A percentile compares a stretch with the other conserved stretches of the same genome.
Evolutionary conservation across 2,113 vertebrate genomes (phyloP).

Genomic region (Solea senegalensis): DNA sequence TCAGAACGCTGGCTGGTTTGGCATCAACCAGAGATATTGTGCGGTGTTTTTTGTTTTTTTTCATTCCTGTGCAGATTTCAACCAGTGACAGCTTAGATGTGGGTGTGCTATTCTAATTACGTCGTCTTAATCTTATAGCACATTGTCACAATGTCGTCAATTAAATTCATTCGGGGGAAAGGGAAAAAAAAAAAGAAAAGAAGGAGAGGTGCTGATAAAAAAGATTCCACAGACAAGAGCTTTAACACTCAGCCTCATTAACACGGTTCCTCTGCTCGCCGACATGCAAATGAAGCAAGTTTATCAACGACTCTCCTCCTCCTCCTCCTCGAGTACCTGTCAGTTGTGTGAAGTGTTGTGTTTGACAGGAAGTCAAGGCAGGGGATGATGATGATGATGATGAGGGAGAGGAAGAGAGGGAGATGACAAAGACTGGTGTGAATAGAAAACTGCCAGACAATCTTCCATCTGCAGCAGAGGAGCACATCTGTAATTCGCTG

Average conservation of each 20-base stretch:
- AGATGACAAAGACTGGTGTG: conserved; percentile 20
- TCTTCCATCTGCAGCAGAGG: conserved; percentile 18
- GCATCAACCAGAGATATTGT: background rate
- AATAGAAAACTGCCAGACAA: conserved; percentile 37
- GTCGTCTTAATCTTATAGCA: too few relatives aligned
- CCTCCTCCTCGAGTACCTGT: conserved; percentile 21
- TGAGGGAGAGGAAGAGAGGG: background rate
- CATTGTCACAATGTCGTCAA: background rate
- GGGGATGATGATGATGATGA: conserved; percentile 8
- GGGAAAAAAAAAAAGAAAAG: too few relatives aligned
- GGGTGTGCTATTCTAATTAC: background rate
- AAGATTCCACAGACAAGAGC: background rate
- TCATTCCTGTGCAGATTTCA: background rate
- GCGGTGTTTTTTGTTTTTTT: background rate
- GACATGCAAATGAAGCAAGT: conserved; percentile 17
- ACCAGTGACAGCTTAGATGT: background rate
- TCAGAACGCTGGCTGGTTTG: too few relatives aligned
- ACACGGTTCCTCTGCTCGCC: background rate
- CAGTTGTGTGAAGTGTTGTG: conserved; percentile 20
- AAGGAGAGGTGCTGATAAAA: background rate
- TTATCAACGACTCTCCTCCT: conserved; percentile 11
- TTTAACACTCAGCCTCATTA: background rate
- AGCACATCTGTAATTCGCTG: conserved; percentile 31
- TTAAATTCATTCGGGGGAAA: background rate
- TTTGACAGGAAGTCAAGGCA: conserved; percentile 47